phyloP scores from a whole-genome alignment of 2,113 vertebrate genomes.

The Perognathus longimembris region DNA sequence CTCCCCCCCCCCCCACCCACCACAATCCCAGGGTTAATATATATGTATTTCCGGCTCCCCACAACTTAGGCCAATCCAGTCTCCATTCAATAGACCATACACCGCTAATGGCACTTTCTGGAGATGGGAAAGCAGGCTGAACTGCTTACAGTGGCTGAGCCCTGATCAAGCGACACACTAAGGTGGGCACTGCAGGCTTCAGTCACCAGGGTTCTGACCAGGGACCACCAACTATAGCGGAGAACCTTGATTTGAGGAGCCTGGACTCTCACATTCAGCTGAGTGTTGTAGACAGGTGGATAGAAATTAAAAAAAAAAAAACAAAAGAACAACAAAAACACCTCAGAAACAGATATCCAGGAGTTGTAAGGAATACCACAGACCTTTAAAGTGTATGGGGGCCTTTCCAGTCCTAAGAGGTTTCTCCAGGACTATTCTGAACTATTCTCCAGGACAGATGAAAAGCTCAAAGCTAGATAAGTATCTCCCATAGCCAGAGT shows the following conservation, averaged over 20 bases:
- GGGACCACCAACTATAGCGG: background rate
- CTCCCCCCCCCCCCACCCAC: background rate
- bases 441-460: background rate
- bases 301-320: background rate
- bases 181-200: background rate
- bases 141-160: background rate
- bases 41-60: slow-evolving; percentile 71
- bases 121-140: background rate
- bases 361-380: background rate
- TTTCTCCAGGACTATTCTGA: background rate
- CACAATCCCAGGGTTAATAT: slow-evolving; percentile 54
- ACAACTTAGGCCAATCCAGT: slow-evolving; percentile 17
- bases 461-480: background rate
- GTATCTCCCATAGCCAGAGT: background rate
- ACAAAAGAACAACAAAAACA: background rate
- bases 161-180: background rate
- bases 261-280: background rate
- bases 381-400: background rate
- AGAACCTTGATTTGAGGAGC: background rate
- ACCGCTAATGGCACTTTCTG: slow-evolving; percentile 21
- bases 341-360: no score
- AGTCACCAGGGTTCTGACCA: background rate
- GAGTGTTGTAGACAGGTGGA: background rate
- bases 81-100: slow-evolving; percentile 11
- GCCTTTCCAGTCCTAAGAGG: background rate